Evolutionary conservation across 2,113 vertebrate species (phyloP).

Genomic region (Rhea americana): DNA sequence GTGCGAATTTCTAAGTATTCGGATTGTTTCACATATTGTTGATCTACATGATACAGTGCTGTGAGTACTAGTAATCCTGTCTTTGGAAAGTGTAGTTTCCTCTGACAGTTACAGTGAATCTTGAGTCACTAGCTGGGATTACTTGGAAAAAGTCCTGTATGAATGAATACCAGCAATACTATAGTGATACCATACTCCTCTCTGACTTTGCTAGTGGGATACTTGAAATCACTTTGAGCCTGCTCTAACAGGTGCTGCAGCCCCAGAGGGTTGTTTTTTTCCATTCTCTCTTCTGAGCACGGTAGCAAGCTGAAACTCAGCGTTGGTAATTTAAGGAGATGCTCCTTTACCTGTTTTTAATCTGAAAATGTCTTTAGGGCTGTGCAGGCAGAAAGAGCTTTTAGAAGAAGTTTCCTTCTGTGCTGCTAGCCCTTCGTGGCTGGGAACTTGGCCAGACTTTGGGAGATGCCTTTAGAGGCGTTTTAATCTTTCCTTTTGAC

Average conservation of each 20-base stretch:
- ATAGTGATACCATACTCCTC: not conserved
- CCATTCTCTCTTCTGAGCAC: not conserved
- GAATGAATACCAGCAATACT: not conserved
- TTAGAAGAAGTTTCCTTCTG: not conserved
- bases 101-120: not conserved
- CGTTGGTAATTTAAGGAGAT: not conserved
- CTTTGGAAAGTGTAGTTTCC: not conserved
- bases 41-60: not conserved
- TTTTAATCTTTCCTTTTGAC: not conserved
- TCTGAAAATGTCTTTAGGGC: not conserved
- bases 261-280: not conserved
- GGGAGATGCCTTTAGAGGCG: not conserved
- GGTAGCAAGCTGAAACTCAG: not conserved
- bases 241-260: not conserved
- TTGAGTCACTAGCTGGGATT: not conserved
- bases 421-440: not conserved
- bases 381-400: not conserved
- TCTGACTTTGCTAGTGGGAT: not conserved
- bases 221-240: not conserved
- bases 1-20: not conserved
- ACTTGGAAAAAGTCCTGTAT: not conserved
- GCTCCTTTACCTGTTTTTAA: not conserved
- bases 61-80: not conserved
- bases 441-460: not conserved
- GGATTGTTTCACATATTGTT: not conserved